A percentile compares a stretch with the other conserved stretches of the same genome.
phyloP scores from a whole-genome alignment of 2,113 vertebrate genomes.

The Zapornia atra region DNA sequence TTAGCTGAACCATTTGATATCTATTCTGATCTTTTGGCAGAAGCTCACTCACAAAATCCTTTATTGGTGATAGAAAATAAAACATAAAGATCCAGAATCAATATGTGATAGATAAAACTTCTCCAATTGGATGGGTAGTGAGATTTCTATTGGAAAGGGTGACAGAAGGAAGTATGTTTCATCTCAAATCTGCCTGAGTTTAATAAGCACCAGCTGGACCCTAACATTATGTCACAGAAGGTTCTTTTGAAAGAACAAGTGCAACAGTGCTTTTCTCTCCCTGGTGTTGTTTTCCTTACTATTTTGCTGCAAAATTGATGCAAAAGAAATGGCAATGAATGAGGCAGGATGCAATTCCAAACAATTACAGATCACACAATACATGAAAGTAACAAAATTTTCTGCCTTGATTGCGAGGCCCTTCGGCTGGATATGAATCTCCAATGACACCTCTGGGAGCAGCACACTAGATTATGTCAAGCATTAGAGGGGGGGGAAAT shows the following conservation, averaged over 20 bases:
- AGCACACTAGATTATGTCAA: conserved; percentile 48
- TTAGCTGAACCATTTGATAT: not conserved
- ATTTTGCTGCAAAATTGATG: conserved; percentile 7
- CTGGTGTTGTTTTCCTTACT: not conserved
- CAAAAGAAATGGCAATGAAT: not conserved
- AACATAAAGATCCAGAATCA: not conserved
- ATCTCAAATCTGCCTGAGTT: not conserved
- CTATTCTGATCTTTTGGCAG: not conserved
- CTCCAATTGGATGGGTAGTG: not conserved
- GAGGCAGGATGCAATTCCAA: conserved; percentile 52
- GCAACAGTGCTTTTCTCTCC: not conserved
- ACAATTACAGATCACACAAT: conserved; percentile 51
- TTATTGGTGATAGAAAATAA: not conserved
- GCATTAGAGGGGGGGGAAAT: conserved; percentile 42
- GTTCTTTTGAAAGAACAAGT: not conserved
- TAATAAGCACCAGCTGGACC: conserved; percentile 15
- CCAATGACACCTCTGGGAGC: conserved; percentile 59
- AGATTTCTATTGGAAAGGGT: not conserved
- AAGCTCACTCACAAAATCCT: not conserved
- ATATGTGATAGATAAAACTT: not conserved
- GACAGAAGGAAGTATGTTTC: conserved; percentile 25
- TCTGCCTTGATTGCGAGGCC: conserved; percentile 56
- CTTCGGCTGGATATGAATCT: conserved; percentile 63
- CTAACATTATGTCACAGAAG: not conserved
- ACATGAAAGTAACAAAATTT: conserved; percentile 58